These are phyloP conservation scores for Pemphredon lugubris DNA, from an alignment of 2,888 invertebrate genomes.

Conservation along the genomic window DNA sequence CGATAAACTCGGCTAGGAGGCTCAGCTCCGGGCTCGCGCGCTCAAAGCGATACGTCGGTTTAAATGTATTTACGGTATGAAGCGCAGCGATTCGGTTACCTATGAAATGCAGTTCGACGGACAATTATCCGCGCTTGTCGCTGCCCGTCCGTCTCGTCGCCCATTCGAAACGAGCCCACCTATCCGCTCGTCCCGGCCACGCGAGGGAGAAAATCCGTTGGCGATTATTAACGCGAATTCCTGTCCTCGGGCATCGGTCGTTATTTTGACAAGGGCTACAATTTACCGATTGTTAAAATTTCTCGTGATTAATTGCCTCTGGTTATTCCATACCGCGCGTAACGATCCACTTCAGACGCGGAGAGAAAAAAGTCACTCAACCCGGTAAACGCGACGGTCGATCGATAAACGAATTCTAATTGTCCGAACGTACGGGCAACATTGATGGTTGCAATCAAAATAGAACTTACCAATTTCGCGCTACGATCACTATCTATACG, in stretches of 20 bases:
- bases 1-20: conserved; percentile 28
- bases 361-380: conserved; percentile 31
- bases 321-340: conserved; percentile 56
- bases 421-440: conserved; percentile 13
- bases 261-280: conserved; percentile 30
- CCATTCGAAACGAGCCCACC: conserved; percentile 23
- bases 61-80: conserved; percentile 64
- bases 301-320: conserved; percentile 62
- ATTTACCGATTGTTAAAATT: conserved; percentile 61
- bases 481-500: no score
- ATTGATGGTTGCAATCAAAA: background rate
- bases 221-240: conserved; percentile 58
- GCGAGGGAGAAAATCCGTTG: conserved; percentile 45
- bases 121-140: conserved; percentile 62
- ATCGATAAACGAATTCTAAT: conserved; percentile 56
- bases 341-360: conserved; percentile 52
- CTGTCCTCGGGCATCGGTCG: conserved; percentile 28
- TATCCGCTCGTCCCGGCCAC: no score
- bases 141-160: conserved; percentile 47
- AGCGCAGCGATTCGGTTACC: conserved; percentile 66
- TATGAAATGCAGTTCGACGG: conserved; percentile 62
- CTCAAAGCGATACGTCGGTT: conserved; percentile 51
- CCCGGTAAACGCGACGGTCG: conserved; percentile 38
- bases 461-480: background rate
- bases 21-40: conserved; percentile 32